These are phyloP conservation scores for Cyphotilapia sp. DNA, from an alignment of 2,113 vertebrate genomes.

Conservation along the genomic window DNA sequence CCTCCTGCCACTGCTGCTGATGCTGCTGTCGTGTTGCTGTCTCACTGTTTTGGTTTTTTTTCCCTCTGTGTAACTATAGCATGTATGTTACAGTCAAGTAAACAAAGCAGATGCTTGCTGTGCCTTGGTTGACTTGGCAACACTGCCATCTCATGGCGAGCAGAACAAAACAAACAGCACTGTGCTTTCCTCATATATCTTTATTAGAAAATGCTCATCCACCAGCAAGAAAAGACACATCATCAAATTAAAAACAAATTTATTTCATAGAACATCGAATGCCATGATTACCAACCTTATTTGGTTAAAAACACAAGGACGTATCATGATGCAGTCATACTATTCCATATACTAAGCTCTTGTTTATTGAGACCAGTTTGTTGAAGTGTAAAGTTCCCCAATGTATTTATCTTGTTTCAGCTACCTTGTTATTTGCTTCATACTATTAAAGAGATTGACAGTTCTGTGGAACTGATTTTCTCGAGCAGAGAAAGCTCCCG, in stretches of 20 bases:
- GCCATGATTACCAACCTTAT: background rate
- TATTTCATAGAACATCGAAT: background rate
- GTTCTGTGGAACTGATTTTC: background rate
- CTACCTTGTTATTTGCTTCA: background rate
- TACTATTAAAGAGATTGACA: background rate
- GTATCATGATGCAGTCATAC: background rate
- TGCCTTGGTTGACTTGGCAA: slow-evolving; percentile 59
- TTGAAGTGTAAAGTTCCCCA: background rate
- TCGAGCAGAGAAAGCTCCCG: background rate
- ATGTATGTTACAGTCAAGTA: slow-evolving; percentile 8
- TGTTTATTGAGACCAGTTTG: background rate
- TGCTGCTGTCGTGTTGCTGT: background rate
- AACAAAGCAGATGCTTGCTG: background rate
- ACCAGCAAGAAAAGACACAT: background rate
- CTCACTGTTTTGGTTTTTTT: background rate
- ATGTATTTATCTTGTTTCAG: background rate
- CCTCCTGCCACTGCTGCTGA: background rate
- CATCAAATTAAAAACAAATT: background rate
- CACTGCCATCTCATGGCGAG: slow-evolving; percentile 72
- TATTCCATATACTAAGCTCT: background rate
- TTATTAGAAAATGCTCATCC: slow-evolving; percentile 4
- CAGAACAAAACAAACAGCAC: background rate
- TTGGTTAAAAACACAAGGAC: background rate
- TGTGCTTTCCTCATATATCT: background rate
- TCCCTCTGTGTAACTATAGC: background rate